Base-by-base conservation (phyloP, 2,888 invertebrate genomes). In the Athrips mouffetella region DNA sequence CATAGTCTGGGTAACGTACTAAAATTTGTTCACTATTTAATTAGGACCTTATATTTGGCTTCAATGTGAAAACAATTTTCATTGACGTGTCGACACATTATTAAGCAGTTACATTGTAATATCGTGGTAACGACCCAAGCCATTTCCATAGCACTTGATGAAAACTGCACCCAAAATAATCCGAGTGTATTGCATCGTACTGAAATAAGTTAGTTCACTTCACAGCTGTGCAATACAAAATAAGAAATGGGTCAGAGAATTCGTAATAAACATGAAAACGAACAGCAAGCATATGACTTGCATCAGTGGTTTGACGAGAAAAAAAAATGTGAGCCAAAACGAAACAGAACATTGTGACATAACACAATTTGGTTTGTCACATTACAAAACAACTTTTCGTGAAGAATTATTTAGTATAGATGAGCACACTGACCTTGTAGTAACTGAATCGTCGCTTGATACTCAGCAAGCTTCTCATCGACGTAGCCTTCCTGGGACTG, bases 401-500 rank as follows among this genome's bases (percentile, higher is more conserved):
- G n/a, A n/a, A n/a, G n/a, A n/a, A n/a, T n/a, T n/a, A n/a, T n/a
- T n/a, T n/a, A n/a, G n/a, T n/a, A 7, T 10, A 27, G 2, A 27
- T 8, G 8, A 8, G 42, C 31, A 7, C 37, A 76, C 92, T 90
- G 74, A 95, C 96, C 95, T 92, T 96, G 96, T 67, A 97, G 89
- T 75, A 95, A 92, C 70, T 94, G 93, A 80, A 97, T 97, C 25
- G 97, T 97, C 56, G 95, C 94, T 83, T 97, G 96, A 79, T 97
- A 97, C 87, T 97, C 96, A 45, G 96, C 96, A 67, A 97, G 91
- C 80, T 96, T 95, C 84, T 97, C 97, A 76, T 97, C 97, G 58
- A 97, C 93, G 79, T 97, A 97, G 84, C 97, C 97, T 82, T 97
- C 97, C 87, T 97, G 97, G 52, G 96, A 96, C 85, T 97, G 97